Evolutionary conservation across 2,797 vertebrate genomes (phyloP).

Genomic region (Spinibarbus caldwelli): DNA sequence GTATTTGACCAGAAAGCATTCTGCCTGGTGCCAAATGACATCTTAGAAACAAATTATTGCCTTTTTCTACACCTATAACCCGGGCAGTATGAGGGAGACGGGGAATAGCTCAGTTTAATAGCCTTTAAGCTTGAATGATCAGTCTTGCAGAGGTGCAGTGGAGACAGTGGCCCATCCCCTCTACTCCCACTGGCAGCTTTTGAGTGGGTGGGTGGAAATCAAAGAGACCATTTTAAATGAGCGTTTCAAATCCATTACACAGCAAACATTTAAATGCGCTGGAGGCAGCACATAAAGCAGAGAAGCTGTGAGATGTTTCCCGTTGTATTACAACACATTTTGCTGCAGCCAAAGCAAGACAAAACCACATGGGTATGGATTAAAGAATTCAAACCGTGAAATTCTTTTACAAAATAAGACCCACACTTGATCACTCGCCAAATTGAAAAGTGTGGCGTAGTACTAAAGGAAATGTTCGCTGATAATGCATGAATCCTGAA

Average conservation of each 20-base stretch:
- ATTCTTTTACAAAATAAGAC: not conserved
- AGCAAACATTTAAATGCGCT: constrained; percentile 57
- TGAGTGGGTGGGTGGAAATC: constrained; percentile 57
- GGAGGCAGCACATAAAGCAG: constrained; percentile 44
- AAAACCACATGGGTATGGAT: constrained; percentile 18
- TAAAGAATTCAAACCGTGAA: not conserved
- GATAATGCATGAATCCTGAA: not conserved
- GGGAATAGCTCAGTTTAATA: constrained; percentile 41
- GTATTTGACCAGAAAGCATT: constrained; percentile 39
- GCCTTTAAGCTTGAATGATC: constrained; percentile 47
- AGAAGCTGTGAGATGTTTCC: constrained; percentile 41
- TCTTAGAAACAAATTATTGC: constrained; percentile 29
- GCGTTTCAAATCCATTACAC: constrained; percentile 61
- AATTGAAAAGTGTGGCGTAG: not conserved
- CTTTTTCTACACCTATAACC: constrained; percentile 34
- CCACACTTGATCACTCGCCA: not conserved
- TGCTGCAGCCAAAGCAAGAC: constrained; percentile 22
- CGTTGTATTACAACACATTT: constrained; percentile 50
- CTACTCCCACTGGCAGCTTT: constrained; percentile 48
- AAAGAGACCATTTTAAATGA: constrained; percentile 62
- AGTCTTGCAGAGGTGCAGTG: constrained; percentile 38
- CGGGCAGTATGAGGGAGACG: constrained; percentile 29
- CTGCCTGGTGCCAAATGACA: constrained; percentile 39
- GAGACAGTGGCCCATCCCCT: constrained; percentile 44
- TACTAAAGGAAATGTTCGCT: not conserved